Evolutionary conservation across 1,140 invertebrate species (phyloP).

Genomic region (Drosophila lacteicornis): DNA sequence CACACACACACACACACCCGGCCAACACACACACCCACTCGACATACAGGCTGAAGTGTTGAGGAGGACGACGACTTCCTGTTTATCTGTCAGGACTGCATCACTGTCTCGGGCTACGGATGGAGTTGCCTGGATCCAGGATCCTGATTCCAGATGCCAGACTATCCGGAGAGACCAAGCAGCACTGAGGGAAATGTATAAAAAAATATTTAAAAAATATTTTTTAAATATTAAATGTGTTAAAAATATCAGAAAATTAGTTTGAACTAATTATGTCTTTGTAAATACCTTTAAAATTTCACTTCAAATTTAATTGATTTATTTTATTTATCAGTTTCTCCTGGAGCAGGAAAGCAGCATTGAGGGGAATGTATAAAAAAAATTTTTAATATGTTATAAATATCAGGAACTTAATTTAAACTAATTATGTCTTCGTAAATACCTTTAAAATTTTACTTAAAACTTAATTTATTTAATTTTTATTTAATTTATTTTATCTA

Average conservation of each 20-base stretch:
- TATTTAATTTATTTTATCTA: background rate
- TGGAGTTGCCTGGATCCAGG: constrained; percentile 36
- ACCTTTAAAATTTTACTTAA: too few species aligned
- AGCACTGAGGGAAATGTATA: constrained; percentile 12
- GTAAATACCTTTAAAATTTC: too few species aligned
- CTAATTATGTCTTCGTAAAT: too few species aligned
- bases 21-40: constrained; percentile 47
- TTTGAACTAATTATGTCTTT: too few species aligned
- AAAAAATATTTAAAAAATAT: background rate
- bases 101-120: constrained; percentile 47
- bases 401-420: too few species aligned
- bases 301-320: background rate
- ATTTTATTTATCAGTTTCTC: background rate
- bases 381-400: too few species aligned
- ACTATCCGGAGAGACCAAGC: constrained; percentile 3
- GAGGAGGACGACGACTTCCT: constrained; percentile 75
- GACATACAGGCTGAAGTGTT: constrained; percentile 77
- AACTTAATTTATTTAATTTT: background rate
- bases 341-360: background rate
- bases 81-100: constrained; percentile 79
- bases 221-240: too few species aligned
- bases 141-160: constrained; percentile 42
- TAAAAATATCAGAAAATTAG: too few species aligned
- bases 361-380: background rate
- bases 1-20: constrained; percentile 9